A percentile compares a stretch with the other conserved stretches of the same genome.
Evolutionary conservation across 1,140 invertebrate species (phyloP).

Genomic region (Micrasema minimum): DNA sequence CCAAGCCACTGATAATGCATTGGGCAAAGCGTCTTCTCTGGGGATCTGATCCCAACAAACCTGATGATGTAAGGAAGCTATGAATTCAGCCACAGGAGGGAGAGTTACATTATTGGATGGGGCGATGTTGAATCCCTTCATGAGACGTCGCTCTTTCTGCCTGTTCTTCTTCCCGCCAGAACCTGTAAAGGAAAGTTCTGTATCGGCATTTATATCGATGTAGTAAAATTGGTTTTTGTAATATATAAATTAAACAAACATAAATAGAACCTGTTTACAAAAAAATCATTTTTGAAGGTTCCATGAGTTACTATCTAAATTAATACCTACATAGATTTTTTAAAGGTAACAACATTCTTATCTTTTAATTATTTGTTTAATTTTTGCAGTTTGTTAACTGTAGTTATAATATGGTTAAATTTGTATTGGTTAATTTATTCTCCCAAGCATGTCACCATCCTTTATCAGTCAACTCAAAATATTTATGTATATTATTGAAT

Average conservation of each 20-base stretch:
- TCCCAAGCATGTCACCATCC: too few relatives aligned
- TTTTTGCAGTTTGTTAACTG: too few relatives aligned
- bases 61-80: conserved; percentile 75
- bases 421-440: too few relatives aligned
- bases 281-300: too few relatives aligned
- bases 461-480: too few relatives aligned
- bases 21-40: background rate
- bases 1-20: conserved; percentile 9
- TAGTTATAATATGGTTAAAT: too few relatives aligned
- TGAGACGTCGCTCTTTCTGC: conserved; percentile 89
- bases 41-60: conserved; percentile 51
- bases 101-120: conserved; percentile 72
- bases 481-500: too few relatives aligned
- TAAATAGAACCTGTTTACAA: too few relatives aligned
- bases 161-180: conserved; percentile 93
- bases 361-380: too few relatives aligned
- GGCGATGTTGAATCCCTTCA: conserved; percentile 94
- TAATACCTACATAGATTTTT: too few relatives aligned
- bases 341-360: too few relatives aligned
- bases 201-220: conserved; percentile 52
- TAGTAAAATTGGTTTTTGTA: conserved; percentile 24
- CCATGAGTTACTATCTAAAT: too few relatives aligned
- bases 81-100: conserved; percentile 80
- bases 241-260: background rate
- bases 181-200: conserved; percentile 68